Base-by-base conservation (phyloP, 2,888 invertebrate genomes). In the Drosophila subquinaria region DNA sequence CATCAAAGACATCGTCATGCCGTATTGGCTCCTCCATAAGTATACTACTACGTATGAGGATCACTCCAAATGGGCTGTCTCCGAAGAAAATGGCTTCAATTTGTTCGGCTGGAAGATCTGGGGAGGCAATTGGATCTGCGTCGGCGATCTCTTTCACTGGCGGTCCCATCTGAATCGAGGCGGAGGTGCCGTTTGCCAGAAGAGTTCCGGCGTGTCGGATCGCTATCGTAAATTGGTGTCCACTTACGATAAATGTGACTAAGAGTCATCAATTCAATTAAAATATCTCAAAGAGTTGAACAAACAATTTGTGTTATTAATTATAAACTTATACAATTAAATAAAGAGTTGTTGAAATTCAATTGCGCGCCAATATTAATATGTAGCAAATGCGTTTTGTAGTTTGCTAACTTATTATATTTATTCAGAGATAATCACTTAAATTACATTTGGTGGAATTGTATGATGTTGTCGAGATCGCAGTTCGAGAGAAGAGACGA, bases 121-220 rank as follows among this genome's bases (percentile, higher is more conserved):
- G 4, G 88, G 88, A 3, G 77, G 81, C 2, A 94, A 94, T 78
- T 98, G 97, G 96, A 95, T 96, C 74, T 98, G 98, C 92, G 95
- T 98, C 15, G 98, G 98, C 2, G 98, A 98, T 91, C 98, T 98
- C 63, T 98, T 98, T 91, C 94, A 98, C 3, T 90, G 89, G 62
- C 91, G 94, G 80, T 94, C 95, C 47, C 98, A 98, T 93, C 94
- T 95, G 69, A 93, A 93, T 0, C 94, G 98, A 69, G 98, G 97
- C 0, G 98, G 98, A 23, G 97, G 97, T 47, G 96, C 97, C 0
- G 95, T 97, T 2, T 98, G 98, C 88, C 94, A 96, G 0, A 94
- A 95, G 36, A 95, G 95, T 30, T 90, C 93, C 2, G 92, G 94
- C 53, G 92, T 97, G 4, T 95, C 96, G 94, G 93, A 94, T 6